Conservation (phyloP, 2,797 vertebrate species). For the Cetoscarus ocellatus region DNA sequence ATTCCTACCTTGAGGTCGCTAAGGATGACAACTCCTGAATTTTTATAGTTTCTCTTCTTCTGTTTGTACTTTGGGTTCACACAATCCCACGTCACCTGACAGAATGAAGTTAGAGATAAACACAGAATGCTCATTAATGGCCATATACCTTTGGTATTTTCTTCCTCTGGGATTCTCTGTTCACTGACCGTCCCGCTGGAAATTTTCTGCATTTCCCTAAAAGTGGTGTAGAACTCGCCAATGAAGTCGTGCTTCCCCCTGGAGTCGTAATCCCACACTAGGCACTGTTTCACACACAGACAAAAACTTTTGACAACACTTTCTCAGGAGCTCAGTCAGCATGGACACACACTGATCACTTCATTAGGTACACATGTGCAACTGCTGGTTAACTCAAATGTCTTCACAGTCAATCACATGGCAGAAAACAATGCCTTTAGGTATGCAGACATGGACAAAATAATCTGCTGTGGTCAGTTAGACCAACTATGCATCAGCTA, state of each 20-base stretch:
- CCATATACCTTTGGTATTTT: conserved; percentile 32
- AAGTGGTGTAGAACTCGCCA: conserved; percentile 95
- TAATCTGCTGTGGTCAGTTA: too few species aligned
- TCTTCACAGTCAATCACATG: too few species aligned
- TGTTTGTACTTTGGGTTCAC: conserved; percentile 96
- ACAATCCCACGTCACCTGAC: conserved; percentile 95
- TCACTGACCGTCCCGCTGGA: conserved; percentile 88
- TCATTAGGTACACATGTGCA: too few species aligned
- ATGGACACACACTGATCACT: too few species aligned
- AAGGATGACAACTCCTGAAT: conserved; percentile 93
- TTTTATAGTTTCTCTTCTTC: conserved; percentile 96
- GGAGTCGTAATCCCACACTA: conserved; percentile 97
- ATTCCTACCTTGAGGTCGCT: conserved; percentile 91
- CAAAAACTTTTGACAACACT: too few species aligned
- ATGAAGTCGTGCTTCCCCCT: conserved; percentile 98
- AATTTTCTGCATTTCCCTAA: conserved; percentile 94
- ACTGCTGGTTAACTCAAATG: too few species aligned
- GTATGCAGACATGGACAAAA: too few species aligned
- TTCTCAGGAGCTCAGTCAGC: too few species aligned
- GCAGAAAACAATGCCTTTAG: too few species aligned
- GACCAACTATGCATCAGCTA: too few species aligned
- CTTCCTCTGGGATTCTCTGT: conserved; percentile 46
- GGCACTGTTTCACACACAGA: conserved; percentile 82
- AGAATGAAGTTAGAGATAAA: conserved; percentile 27
- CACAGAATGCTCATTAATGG: conserved; percentile 21